These are phyloP conservation scores for Onthophagus sagittarius DNA, from an alignment of 2,888 invertebrate genomes.

Conservation along the genomic window DNA sequence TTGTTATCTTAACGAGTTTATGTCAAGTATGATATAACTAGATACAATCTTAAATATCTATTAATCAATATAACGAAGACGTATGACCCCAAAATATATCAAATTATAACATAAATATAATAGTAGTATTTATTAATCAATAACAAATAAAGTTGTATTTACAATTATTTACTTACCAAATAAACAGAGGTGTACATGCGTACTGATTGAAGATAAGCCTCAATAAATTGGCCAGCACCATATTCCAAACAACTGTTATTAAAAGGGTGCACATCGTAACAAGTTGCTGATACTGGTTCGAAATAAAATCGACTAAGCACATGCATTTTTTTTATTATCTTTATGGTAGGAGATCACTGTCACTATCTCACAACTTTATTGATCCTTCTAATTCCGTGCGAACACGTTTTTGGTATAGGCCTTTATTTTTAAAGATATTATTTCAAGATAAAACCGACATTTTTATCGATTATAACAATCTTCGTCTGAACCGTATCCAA, in stretches of 20 bases:
- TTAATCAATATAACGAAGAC: no score
- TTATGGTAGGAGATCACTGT: background rate
- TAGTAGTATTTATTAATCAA: background rate
- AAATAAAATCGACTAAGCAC: constrained; percentile 18
- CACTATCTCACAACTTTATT: background rate
- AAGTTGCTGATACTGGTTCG: constrained; percentile 10
- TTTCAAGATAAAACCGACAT: background rate
- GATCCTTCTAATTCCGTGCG: background rate
- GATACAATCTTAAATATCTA: no score
- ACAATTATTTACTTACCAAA: constrained; percentile 16
- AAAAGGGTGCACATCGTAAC: constrained; percentile 19
- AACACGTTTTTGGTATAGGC: background rate
- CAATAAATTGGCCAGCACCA: constrained; percentile 13
- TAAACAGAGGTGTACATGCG: constrained; percentile 21
- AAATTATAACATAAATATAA: background rate
- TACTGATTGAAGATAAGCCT: constrained; percentile 20
- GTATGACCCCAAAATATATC: no score
- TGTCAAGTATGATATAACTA: no score
- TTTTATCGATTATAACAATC: background rate
- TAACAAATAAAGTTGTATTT: background rate
- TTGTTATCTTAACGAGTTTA: no score
- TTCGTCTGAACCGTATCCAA: background rate
- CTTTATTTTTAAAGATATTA: background rate
- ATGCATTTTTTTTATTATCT: constrained; percentile 8
- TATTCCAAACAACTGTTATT: constrained; percentile 16